Percentiles rank a stretch among this genome's conserved stretches.
Evolutionary conservation across 2,113 vertebrate species (phyloP).

Genomic region (Thinocorus orbignyianus): DNA sequence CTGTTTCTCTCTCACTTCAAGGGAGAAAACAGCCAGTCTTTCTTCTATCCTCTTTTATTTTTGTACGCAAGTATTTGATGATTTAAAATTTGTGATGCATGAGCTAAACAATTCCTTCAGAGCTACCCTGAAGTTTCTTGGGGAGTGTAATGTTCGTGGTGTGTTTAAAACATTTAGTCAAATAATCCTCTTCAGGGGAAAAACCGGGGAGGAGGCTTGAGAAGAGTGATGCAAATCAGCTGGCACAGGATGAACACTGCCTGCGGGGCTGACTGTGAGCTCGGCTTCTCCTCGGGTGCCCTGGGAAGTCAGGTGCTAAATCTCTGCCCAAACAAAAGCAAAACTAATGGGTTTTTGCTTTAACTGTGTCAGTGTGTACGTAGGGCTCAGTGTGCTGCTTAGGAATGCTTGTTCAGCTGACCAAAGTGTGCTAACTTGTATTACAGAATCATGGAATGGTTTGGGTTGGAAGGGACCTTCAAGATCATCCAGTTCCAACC

Average conservation of each 20-base stretch:
- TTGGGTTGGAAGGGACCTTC: too few species aligned
- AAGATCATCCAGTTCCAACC: too few species aligned
- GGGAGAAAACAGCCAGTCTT: neutral
- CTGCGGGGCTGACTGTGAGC: neutral
- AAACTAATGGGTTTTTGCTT: neutral
- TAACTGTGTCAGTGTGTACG: neutral
- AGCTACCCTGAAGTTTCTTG: neutral
- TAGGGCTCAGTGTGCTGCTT: neutral
- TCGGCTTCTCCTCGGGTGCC: rapidly evolving
- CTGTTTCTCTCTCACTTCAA: neutral
- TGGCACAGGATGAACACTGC: neutral
- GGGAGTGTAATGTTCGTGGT: neutral
- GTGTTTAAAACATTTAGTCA: neutral
- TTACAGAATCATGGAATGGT: too few species aligned
- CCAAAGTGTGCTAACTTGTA: neutral
- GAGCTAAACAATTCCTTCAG: neutral
- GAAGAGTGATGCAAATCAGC: neutral
- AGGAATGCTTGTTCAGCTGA: neutral
- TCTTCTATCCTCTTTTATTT: neutral
- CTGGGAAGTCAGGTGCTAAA: neutral
- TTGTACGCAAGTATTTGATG: neutral
- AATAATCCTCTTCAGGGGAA: neutral
- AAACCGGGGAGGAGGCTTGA: neutral
- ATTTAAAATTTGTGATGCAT: neutral
- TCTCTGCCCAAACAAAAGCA: neutral